Evolutionary conservation across 2,888 invertebrate species (phyloP).

Genomic region (Phytoseiulus persimilis): DNA sequence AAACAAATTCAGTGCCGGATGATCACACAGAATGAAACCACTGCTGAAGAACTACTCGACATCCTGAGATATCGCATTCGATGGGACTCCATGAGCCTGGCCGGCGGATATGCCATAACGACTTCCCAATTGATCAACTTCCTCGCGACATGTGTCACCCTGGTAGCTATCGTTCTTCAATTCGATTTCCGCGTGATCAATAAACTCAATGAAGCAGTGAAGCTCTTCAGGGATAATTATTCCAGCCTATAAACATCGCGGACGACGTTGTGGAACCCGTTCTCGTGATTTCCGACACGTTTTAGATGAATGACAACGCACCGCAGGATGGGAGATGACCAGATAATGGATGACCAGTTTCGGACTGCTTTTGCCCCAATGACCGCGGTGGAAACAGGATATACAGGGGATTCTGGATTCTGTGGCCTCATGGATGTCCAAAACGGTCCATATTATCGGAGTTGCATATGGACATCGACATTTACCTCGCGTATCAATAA

Average conservation of each 20-base stretch:
- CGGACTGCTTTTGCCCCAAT: no score
- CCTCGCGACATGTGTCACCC: background rate
- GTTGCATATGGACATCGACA: no score
- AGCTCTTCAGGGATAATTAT: background rate
- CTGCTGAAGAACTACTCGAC: background rate
- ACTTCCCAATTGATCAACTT: background rate
- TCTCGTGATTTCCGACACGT: no score
- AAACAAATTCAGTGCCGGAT: background rate
- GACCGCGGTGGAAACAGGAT: no score
- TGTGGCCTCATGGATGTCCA: no score
- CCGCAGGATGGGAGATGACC: no score
- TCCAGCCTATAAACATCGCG: background rate
- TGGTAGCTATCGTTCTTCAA: background rate
- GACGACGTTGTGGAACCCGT: no score
- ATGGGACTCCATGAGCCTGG: background rate
- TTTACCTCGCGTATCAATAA: no score
- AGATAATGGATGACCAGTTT: no score
- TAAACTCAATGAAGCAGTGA: background rate
- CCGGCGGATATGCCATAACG: background rate
- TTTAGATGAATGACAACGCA: no score
- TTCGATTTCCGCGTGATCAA: background rate
- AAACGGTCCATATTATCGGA: no score
- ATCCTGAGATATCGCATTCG: background rate
- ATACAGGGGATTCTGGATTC: no score
- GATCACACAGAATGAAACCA: background rate